Evolutionary conservation across 2,888 invertebrate genomes (phyloP), one percentile per base, ranked within the genome.

Genomic region (Horisme vitalbata): DNA sequence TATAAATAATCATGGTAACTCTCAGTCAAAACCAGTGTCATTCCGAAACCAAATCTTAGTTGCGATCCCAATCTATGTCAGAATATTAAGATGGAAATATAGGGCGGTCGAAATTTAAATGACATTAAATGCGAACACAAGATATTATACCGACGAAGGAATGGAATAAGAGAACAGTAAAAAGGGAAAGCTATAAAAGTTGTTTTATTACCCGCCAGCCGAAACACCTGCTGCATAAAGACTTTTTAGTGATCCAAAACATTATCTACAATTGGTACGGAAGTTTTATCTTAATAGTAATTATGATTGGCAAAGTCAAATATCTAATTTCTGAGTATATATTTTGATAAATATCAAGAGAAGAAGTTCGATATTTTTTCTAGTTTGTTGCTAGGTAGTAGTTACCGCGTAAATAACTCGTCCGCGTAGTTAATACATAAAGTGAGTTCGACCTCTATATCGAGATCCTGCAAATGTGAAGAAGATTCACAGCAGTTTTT

Each of bases 141-240:
- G 66, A 62, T 64, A 71, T 69, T 71, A 66, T 63, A 59, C 64
- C 53, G 48, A 46, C 61, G 57, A 66, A 70, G 68, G 39, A 68
- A 71, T 62, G 63, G 61, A 72, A 73, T 68, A 67, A 72, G 63
- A 68, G 66, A 74, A 70, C 66, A 67, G 69, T 76, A 71, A 80
- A 41, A 81, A 74, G 68, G 64, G 69, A 78, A 75, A 74, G 67
- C 71, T 75, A 81, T 83, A 81, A 82, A 83, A 79, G 69, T 79
- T 75, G 71, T 76, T 81, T 82, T 79, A 80, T 74, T 71, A 68
- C 66, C 60, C 59, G 65, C 57, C 66, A 59, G 57, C 60, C 60
- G 65, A 72, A 76, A 73, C 83, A 83, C 82, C 82, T 84, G 83
- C 73, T 68, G 68, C 72, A 63, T 79, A 79, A 82, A 77, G 72